Conservation (phyloP, 1,140 invertebrate species). For the Drosophila equinoxialis region DNA sequence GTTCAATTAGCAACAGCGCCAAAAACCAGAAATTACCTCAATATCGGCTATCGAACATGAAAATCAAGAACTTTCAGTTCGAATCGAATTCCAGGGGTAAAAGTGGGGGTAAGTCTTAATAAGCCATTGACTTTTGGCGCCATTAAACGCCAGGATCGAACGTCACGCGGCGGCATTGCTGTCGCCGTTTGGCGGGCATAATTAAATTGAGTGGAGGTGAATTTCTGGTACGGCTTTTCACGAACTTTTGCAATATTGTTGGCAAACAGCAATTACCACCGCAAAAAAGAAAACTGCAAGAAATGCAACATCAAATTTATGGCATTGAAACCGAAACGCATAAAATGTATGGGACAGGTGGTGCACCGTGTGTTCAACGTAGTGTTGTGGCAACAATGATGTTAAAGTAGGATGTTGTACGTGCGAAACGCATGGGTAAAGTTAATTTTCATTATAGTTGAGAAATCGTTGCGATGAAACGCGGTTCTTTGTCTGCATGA, state of each 20-base stretch:
- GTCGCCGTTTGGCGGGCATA: slow-evolving; percentile 52
- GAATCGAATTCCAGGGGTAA: neutral
- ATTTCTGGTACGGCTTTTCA: slow-evolving; percentile 59
- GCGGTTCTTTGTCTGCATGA: slow-evolving; percentile 27
- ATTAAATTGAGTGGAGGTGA: slow-evolving; percentile 78
- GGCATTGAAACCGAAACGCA: slow-evolving; percentile 32
- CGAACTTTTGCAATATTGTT: slow-evolving; percentile 42
- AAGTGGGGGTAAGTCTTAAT: slow-evolving; percentile 58
- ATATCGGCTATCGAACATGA: slow-evolving; percentile 65
- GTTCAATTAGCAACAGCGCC: slow-evolving; percentile 54
- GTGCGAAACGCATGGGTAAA: slow-evolving; percentile 60
- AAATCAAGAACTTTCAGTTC: slow-evolving; percentile 56
- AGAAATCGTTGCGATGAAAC: slow-evolving; percentile 27
- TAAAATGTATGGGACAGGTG: slow-evolving; percentile 17
- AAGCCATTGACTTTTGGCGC: slow-evolving; percentile 61
- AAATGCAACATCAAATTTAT: slow-evolving; percentile 65
- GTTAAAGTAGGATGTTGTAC: neutral
- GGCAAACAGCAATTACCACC: slow-evolving; percentile 72
- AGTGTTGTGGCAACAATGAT: slow-evolving; percentile 3
- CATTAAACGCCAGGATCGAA: slow-evolving; percentile 36
- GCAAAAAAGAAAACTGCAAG: slow-evolving; percentile 43
- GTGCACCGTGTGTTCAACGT: neutral
- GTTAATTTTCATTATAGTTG: slow-evolving; percentile 72
- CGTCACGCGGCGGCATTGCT: slow-evolving; percentile 17
- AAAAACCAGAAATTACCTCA: slow-evolving; percentile 46